Evolutionary conservation across 2,888 invertebrate genomes (phyloP).

Genomic region (Ormyrus thymus): DNA sequence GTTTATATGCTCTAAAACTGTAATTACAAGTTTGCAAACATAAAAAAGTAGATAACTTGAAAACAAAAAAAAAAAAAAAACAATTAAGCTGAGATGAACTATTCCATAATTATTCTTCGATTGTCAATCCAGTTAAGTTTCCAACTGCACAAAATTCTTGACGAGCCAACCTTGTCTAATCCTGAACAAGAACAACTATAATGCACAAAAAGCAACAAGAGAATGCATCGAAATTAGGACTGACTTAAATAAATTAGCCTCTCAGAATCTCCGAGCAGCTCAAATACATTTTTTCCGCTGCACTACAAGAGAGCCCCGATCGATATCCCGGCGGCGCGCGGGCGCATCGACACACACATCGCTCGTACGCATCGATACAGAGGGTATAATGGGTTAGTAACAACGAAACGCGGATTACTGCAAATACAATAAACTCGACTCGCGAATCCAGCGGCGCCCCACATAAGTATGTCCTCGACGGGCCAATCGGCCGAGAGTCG

Average conservation of each 20-base stretch:
- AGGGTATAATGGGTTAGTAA: constrained; percentile 19
- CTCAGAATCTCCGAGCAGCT: neutral
- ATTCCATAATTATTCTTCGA: too few species aligned
- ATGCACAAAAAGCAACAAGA: too few species aligned
- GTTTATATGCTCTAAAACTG: too few species aligned
- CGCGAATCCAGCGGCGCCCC: constrained; percentile 5
- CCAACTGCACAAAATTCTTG: too few species aligned
- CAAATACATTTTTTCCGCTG: neutral
- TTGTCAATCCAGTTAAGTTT: too few species aligned
- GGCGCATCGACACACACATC: neutral
- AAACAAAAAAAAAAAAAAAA: too few species aligned
- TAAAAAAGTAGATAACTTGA: too few species aligned
- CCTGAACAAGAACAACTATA: too few species aligned
- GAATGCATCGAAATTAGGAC: neutral
- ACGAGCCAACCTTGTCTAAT: too few species aligned
- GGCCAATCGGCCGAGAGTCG: constrained; percentile 28
- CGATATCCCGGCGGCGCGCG: neutral
- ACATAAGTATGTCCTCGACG: neutral
- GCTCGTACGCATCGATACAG: neutral
- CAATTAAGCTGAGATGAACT: too few species aligned
- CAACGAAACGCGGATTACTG: constrained; percentile 40
- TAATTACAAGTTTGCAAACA: too few species aligned
- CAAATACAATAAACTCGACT: constrained; percentile 31
- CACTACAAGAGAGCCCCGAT: constrained; percentile 4
- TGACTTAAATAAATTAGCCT: constrained; percentile 33